Percentiles rank a stretch among this genome's conserved stretches.
Evolutionary conservation across 2,888 invertebrate genomes (phyloP).

Genomic region (Chrysolina oricalcia): DNA sequence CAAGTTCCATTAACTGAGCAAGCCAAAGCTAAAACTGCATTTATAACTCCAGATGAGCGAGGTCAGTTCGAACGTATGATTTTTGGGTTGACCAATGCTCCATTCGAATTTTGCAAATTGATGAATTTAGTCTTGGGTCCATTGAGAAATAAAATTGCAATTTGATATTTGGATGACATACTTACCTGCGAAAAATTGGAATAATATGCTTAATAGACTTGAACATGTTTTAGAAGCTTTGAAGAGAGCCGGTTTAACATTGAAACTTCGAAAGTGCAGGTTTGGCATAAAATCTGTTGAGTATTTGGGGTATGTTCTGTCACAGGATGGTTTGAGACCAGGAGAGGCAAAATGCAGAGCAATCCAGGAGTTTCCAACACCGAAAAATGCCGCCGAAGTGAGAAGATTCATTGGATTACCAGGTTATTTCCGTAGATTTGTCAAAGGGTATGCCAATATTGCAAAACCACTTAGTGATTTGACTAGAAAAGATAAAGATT

Average conservation of each 20-base stretch:
- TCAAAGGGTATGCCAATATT: slow-evolving; percentile 26
- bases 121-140: slow-evolving; percentile 40
- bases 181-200: slow-evolving; percentile 40
- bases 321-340: slow-evolving; percentile 38
- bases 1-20: neutral
- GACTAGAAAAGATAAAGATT: slow-evolving; percentile 43
- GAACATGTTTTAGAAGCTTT: slow-evolving; percentile 55
- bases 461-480: slow-evolving; percentile 25
- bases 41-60: too few relatives aligned
- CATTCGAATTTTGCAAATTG: slow-evolving; percentile 41
- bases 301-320: slow-evolving; percentile 43
- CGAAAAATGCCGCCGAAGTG: slow-evolving; percentile 41
- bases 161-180: slow-evolving; percentile 43
- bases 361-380: slow-evolving; percentile 43
- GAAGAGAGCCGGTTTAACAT: slow-evolving; percentile 56
- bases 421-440: slow-evolving; percentile 42
- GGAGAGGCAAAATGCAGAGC: slow-evolving; percentile 36
- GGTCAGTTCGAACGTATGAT: slow-evolving; percentile 42
- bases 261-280: slow-evolving; percentile 62
- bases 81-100: slow-evolving; percentile 45
- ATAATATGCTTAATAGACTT: slow-evolving; percentile 54
- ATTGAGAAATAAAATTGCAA: slow-evolving; percentile 32
- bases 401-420: slow-evolving; percentile 43
- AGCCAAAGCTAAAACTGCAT: neutral
- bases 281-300: slow-evolving; percentile 47